These are phyloP conservation scores for Stegastes partitus DNA, from an alignment of 2,113 vertebrate species.

Conservation along the genomic window DNA sequence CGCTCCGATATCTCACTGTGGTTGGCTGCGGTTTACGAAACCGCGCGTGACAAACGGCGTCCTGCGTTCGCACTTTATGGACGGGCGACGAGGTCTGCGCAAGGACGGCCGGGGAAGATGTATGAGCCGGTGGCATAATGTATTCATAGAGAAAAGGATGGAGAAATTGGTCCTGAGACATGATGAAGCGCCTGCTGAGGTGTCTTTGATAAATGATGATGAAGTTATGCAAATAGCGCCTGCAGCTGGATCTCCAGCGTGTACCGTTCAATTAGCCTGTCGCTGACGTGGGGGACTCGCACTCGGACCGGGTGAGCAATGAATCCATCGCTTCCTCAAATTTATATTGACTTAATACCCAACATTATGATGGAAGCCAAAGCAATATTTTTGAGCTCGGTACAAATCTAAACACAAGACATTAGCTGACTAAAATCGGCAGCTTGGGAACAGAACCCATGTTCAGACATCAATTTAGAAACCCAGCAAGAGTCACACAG, in stretches of 20 bases:
- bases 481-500: neutral
- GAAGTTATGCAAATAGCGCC: conserved; percentile 62
- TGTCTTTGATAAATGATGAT: conserved; percentile 73
- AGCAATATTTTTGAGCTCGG: neutral
- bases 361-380: conserved; percentile 46
- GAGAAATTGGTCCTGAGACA: conserved; percentile 62
- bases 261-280: conserved; percentile 61
- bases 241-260: conserved; percentile 39
- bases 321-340: conserved; percentile 42
- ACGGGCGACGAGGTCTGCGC: neutral
- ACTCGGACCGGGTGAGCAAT: conserved; percentile 30
- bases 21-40: conserved; percentile 8
- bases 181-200: conserved; percentile 66
- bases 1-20: neutral
- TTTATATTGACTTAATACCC: conserved; percentile 9
- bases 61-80: conserved; percentile 29
- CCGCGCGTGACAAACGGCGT: conserved; percentile 27
- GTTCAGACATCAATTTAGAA: conserved; percentile 8
- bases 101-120: conserved; percentile 54
- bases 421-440: conserved; percentile 7
- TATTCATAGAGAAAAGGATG: conserved; percentile 69
- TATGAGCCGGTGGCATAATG: conserved; percentile 57
- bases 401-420: neutral
- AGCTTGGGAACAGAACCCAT: neutral
- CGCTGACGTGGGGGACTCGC: conserved; percentile 16